These are phyloP conservation scores for Drosophila carrolli DNA, from an alignment of 1,140 invertebrate genomes.

Conservation along the genomic window DNA sequence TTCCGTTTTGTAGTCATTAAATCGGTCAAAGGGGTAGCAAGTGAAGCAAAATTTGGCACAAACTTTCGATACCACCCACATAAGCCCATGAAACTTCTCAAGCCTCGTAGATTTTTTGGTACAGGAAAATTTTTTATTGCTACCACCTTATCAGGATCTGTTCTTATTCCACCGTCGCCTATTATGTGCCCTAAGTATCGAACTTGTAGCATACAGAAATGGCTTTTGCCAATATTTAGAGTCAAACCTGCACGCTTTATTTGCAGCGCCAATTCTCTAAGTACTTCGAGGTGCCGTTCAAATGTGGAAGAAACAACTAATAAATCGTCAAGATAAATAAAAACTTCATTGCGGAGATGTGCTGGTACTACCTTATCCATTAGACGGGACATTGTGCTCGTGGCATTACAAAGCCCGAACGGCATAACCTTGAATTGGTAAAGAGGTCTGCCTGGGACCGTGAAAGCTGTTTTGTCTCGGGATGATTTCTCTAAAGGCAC, in stretches of 20 bases:
- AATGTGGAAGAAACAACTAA: background rate
- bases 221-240: background rate
- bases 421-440: background rate
- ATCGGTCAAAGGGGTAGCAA: background rate
- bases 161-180: too few species aligned
- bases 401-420: constrained; percentile 1
- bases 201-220: background rate
- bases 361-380: constrained; percentile 10
- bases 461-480: too few species aligned
- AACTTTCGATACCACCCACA: constrained; percentile 4
- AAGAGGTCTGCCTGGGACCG: too few species aligned
- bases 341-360: constrained; percentile 1
- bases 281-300: background rate
- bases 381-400: background rate
- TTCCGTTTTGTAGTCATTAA: constrained; percentile 2
- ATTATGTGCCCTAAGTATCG: background rate
- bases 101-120: background rate
- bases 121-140: background rate
- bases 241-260: too few species aligned
- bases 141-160: background rate
- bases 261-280: background rate
- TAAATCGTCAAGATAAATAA: constrained; percentile 1
- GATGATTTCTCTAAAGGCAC: too few species aligned
- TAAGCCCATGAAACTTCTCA: constrained; percentile 2
- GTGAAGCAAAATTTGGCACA: background rate